Conservation (phyloP, 2,113 vertebrate species). For the Paracanthobrama guichenoti region DNA sequence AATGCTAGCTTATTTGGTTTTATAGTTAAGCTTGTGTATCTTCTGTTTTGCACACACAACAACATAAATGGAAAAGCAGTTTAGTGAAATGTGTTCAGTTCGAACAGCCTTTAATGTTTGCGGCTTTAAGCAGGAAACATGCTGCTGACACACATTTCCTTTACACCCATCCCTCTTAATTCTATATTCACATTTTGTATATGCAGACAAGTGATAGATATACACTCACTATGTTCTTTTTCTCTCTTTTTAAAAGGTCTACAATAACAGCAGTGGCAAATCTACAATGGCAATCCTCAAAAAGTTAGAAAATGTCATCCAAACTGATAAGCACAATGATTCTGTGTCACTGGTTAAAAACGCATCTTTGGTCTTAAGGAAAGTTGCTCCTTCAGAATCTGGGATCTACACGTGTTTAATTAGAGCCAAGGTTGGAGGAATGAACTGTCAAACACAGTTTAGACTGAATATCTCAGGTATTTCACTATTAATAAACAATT, state of each 20-base stretch:
- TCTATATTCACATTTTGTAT: neutral
- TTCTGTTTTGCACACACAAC: too few species aligned
- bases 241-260: neutral
- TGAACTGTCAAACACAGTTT: neutral
- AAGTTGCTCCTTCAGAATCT: slow-evolving; percentile 54
- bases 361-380: slow-evolving; percentile 48
- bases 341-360: neutral
- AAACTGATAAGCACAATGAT: neutral
- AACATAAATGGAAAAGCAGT: neutral
- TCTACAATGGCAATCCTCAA: neutral
- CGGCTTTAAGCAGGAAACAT: slow-evolving; percentile 16
- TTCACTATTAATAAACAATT: neutral
- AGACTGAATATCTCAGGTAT: slow-evolving; percentile 61
- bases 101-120: neutral
- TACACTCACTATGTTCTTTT: neutral
- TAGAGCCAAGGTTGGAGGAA: slow-evolving; percentile 48
- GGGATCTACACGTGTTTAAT: slow-evolving; percentile 64
- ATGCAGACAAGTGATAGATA: neutral
- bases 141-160: neutral
- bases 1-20: neutral
- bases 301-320: slow-evolving; percentile 1
- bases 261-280: neutral
- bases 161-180: neutral
- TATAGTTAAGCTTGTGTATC: too few species aligned
- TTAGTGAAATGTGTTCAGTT: neutral